Conservation (phyloP, 2,888 invertebrate genomes). For the Thymelicus acteon region DNA sequence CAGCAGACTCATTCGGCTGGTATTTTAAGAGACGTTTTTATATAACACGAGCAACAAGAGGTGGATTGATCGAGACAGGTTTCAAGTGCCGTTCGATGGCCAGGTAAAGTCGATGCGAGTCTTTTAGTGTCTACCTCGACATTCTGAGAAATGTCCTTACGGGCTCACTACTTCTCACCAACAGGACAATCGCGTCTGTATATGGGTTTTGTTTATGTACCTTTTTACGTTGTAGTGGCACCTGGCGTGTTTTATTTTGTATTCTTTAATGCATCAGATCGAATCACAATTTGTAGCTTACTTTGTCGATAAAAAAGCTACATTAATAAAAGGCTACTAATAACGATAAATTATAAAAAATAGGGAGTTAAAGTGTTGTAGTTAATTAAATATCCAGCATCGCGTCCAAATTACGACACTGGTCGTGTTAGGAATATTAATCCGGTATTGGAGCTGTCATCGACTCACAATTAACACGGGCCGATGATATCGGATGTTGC, state of each 20-base stretch:
- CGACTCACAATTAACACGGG: conserved; percentile 62
- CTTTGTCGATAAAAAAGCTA: background rate
- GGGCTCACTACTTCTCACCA: conserved; percentile 63
- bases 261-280: conserved; percentile 1
- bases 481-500: conserved; percentile 63
- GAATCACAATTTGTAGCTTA: conserved; percentile 5
- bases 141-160: conserved; percentile 81
- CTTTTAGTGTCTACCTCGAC: conserved; percentile 70
- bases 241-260: conserved; percentile 14
- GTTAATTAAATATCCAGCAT: conserved; percentile 17
- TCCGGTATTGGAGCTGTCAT: conserved; percentile 53
- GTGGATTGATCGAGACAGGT: conserved; percentile 84
- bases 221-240: conserved; percentile 25
- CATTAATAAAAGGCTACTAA: conserved; percentile 12
- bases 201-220: conserved; percentile 25
- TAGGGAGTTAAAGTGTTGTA: conserved; percentile 10
- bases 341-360: conserved; percentile 13
- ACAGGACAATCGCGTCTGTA: conserved; percentile 56
- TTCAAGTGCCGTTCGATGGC: conserved; percentile 79
- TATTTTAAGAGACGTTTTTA: conserved; percentile 83
- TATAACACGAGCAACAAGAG: conserved; percentile 83
- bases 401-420: conserved; percentile 12
- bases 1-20: conserved; percentile 77
- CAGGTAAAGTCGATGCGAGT: conserved; percentile 68
- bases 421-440: conserved; percentile 60